A percentile compares a stretch with the other conserved stretches of the same genome.
Conservation (phyloP, 2,888 invertebrate species). For the Alcis repandata region DNA sequence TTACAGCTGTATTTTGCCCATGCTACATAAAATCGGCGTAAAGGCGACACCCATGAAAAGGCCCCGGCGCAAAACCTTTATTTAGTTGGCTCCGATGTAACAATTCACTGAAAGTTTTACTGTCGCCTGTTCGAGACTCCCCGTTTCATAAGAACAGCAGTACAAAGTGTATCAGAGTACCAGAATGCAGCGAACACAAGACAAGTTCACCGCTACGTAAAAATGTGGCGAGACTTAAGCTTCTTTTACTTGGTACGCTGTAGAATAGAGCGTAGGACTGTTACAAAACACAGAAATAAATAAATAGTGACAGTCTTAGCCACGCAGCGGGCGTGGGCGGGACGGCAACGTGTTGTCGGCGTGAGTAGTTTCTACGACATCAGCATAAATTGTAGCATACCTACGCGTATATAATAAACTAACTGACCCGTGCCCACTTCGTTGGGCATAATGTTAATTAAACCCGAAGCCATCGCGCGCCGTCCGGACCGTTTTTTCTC, state of each 20-base stretch:
- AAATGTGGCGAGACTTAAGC: constrained; percentile 47
- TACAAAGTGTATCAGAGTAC: constrained; percentile 63
- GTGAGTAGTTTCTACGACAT: too few relatives aligned
- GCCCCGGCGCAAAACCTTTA: constrained; percentile 73
- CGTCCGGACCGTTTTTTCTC: too few relatives aligned
- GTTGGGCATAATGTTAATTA: too few relatives aligned
- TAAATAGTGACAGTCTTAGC: background rate
- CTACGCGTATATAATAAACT: too few relatives aligned
- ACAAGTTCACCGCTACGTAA: constrained; percentile 62
- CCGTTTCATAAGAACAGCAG: constrained; percentile 71
- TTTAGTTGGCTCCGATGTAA: constrained; percentile 80
- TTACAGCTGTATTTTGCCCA: constrained; percentile 81
- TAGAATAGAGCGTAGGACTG: constrained; percentile 1
- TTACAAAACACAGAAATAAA: background rate
- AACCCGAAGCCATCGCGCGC: too few relatives aligned
- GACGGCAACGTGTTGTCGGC: background rate
- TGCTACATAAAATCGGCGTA: constrained; percentile 83
- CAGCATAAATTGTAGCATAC: too few relatives aligned
- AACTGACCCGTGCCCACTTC: too few relatives aligned
- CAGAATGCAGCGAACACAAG: constrained; percentile 63
- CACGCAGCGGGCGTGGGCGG: background rate
- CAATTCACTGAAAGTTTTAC: constrained; percentile 82
- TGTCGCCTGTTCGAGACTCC: constrained; percentile 67
- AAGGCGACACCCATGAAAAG: constrained; percentile 78
- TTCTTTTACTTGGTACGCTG: constrained; percentile 54